Base-by-base conservation (phyloP, 2,113 vertebrate species). In the Megaceryle torquata region DNA sequence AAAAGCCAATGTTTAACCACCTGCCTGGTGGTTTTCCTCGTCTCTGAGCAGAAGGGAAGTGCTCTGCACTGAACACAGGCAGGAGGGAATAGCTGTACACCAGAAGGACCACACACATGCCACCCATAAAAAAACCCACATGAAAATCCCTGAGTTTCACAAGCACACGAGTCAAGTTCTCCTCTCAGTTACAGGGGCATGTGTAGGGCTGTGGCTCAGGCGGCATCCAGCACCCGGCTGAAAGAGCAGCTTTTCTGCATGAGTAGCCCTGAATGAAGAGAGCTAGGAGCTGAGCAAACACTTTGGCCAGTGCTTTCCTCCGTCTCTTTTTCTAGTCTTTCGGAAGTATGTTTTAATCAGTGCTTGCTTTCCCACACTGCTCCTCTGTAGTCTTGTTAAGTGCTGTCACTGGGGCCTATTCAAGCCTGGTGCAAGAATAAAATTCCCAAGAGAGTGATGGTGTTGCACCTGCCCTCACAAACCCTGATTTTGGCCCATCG, bases 121-220 rank as follows among this genome's bases (percentile, higher is more conserved):
- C 77, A 89, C 83, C 91, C 77, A 17, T 76, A 82, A 91, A 81
- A 81, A 50, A 50, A 39, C 74, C 54, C 54, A 24, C 91, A 89
- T 0, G 15, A 87, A 82, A 86, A 87, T 82, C 76, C 86, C 90
- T 76, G 70, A 1, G 0, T 56, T 92, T 82, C 83, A 29, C 41
- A 84, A 85, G 88, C 60, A 11, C 85, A 31, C 4, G 31, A 92
- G 95, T 88, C 88, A 92, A 89, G 84, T 35, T 88, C 92, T 91
- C 75, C 79, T 96, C 96, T 96, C 96, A 54, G 95, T 96, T 96
- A 96, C 96, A 91, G 83, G 86, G 81, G 80, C 92, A 72, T 63
- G 77, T 6, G 57, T 56, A 65, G 74, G 93, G 92, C 93, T 80
- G 90, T 16, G 68, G 69, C 80, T 96, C 82, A 57, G 88, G 29